Evolutionary conservation across 1,140 invertebrate species (phyloP), one percentile per base, ranked within the genome.

Genomic region (Brachionus asplanchnoidis): DNA sequence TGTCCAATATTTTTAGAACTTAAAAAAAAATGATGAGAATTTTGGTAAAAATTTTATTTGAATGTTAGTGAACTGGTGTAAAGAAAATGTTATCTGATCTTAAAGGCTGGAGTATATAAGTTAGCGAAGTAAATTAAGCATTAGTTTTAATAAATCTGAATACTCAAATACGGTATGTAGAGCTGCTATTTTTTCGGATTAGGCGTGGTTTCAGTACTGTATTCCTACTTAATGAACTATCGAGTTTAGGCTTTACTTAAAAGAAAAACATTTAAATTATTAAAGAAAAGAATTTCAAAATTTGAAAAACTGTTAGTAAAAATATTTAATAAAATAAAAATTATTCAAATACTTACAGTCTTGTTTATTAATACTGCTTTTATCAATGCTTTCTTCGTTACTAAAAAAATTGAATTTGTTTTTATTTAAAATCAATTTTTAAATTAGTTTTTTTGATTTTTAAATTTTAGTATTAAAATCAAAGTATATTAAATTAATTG

Each of bases 121-220:
- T 46, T 46, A 60, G 53, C 85, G 53, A 66, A 36, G 32, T 84
- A 44, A 85, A 68, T 32, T 79, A 85, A 73, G 68, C 68, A 42
- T 73, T 73, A 73, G 68, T 73, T 73, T 73, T 73, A 42, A 42
- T 42, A 73, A 73, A 73, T 42, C 42, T 42, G 68, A 73, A 73
- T 73, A 73, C 68, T 73, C 68, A 73, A 73, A 73, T 73, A 73
- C 68, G 68, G 68, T 73, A 73, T 17, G 40, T 73, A 42, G 68
- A 73, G 40, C 9, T 73, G 68, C 20, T 40, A 40, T 73, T 42
- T 73, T 73, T 73, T 73, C 17, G 32, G 32, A 40, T 20, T 9
- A 60, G 8, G 20, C 20, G 8, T 6, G 53, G 53, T 40, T 40
- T 73, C 12, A 17, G 44, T 17, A 17, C 40, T 42, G 36, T 42